Base-by-base conservation (phyloP, 2,888 invertebrate species). In the Acronicta aceris region DNA sequence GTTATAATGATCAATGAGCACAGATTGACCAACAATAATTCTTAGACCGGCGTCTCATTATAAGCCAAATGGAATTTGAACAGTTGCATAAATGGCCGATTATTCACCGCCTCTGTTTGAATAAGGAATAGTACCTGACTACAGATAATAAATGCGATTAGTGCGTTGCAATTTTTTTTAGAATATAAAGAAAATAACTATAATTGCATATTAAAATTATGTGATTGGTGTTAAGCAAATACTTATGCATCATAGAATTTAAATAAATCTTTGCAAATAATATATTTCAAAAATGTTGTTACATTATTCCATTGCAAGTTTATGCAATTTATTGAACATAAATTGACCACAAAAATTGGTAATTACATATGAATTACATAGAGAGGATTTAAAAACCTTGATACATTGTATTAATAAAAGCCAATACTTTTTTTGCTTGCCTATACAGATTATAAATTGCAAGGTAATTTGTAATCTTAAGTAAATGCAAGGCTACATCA, bases 401-500 rank as follows among this genome's bases (percentile, higher is more conserved):
- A 71, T 46, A 40, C 12, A 42, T 48, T 55, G 45, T 48, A 27
- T 47, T 43, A 52, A 21, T 38, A 53, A 43, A 51, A 50, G n/a
- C 17, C 46, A 40, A 41, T 45, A 48, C 30, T 54, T 56, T 48
- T 49, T 55, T 36, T 48, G 48, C 48, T 50, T 52, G 27, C 17
- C 51, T 16, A 12, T 33, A n/a, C 40, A 48, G 49, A 53, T 54
- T 54, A 59, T 40, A 54, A 49, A 56, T 51, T 51, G 40, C 15
- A 55, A 70, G 15, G 50, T 61, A 52, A 51, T 52, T 8, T 64
- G 46, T 64, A 67, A 66, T 56, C 55, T 66, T 62, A 76, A 78
- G 74, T 81, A 76, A 79, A 69, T 15, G 74, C 79, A 81, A 83
- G 84, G 83, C 59, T 72, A 27, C 21, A 12, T 63, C 38, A 17